These are phyloP conservation scores for Metalampra italica DNA, from an alignment of 2,888 invertebrate genomes.

Conservation along the genomic window DNA sequence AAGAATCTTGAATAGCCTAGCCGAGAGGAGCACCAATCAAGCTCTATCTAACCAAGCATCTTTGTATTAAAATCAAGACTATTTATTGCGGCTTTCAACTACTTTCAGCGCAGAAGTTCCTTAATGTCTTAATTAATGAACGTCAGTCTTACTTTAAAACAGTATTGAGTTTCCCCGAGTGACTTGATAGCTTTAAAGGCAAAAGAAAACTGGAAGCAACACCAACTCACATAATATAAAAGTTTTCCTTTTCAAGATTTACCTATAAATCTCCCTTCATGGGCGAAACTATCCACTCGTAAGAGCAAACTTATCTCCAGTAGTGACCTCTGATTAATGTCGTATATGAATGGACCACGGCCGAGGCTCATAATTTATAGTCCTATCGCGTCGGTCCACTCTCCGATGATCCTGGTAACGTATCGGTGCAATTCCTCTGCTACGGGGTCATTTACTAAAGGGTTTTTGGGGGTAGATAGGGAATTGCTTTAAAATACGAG, in stretches of 20 bases:
- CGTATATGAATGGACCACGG: constrained; percentile 16
- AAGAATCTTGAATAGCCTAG: no score
- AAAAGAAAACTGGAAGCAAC: no score
- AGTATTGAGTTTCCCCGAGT: no score
- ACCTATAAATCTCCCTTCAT: neutral
- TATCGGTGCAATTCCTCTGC: constrained; percentile 43
- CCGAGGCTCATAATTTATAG: constrained; percentile 17
- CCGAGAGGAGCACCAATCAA: no score
- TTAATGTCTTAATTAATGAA: no score
- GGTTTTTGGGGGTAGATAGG: neutral
- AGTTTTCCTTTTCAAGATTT: neutral
- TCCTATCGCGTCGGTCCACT: constrained; percentile 27
- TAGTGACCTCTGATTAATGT: constrained; percentile 17
- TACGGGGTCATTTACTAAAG: constrained; percentile 35
- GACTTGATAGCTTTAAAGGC: no score
- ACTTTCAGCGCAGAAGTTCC: no score
- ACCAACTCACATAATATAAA: no score
- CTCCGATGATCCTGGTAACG: constrained; percentile 46
- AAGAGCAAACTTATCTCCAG: constrained; percentile 6
- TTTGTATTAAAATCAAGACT: no score
- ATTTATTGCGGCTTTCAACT: no score
- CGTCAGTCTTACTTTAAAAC: no score
- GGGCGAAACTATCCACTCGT: constrained; percentile 1
- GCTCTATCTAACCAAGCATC: no score
- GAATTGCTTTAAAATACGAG: neutral